Evolutionary conservation across 2,797 vertebrate species (phyloP).

Genomic region (Rhinophrynus dorsalis): DNA sequence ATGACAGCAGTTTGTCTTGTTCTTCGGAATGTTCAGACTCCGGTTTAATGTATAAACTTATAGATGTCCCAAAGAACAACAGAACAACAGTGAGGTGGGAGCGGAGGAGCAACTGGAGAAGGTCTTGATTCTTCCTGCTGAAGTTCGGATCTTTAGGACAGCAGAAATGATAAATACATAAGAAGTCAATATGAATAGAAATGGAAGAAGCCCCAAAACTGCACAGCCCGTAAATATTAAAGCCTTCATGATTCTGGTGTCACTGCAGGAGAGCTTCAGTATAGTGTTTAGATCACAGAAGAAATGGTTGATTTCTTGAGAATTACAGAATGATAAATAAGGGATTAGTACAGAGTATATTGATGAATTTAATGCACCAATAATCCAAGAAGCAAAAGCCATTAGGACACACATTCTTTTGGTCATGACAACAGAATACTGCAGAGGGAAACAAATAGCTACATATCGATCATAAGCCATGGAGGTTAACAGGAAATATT

Average conservation of each 20-base stretch:
- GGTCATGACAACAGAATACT: background rate
- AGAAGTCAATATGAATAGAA: background rate
- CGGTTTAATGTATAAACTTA: background rate
- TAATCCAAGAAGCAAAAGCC: background rate
- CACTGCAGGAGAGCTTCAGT: background rate
- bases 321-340: background rate
- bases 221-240: background rate
- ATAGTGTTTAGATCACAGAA: background rate
- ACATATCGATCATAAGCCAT: slow-evolving; percentile 17
- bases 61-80: background rate
- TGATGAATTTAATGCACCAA: background rate
- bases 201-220: background rate
- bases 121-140: background rate
- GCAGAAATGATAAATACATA: background rate
- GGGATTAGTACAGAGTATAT: background rate
- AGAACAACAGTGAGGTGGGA: background rate
- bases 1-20: background rate
- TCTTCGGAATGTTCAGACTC: background rate
- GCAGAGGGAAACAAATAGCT: background rate
- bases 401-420: background rate
- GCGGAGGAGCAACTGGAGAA: background rate
- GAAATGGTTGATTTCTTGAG: background rate
- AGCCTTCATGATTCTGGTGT: background rate
- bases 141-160: background rate
- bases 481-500: background rate